Conservation (phyloP, 2,113 vertebrate genomes). For the Halichoeres trimaculatus region DNA sequence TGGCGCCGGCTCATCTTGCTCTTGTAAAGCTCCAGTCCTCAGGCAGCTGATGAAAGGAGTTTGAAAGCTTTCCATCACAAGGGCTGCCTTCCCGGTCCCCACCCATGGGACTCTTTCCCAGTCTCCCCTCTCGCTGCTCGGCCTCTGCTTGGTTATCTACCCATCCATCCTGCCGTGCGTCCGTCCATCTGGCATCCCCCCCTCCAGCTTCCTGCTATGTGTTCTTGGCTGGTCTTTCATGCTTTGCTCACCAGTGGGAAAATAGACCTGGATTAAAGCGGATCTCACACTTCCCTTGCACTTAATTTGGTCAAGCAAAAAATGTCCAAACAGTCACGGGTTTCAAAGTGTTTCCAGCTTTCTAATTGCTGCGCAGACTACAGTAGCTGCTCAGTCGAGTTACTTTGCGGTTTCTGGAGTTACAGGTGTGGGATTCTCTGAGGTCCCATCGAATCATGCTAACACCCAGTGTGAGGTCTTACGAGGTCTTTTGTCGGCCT, state of each 20-base stretch:
- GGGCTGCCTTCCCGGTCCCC: conserved; percentile 71
- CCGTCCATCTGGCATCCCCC: conserved; percentile 64
- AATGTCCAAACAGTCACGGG: conserved; percentile 39
- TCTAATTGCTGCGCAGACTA: conserved; percentile 41
- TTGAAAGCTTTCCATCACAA: conserved; percentile 79
- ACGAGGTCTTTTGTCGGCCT: conserved; percentile 71
- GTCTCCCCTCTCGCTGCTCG: conserved; percentile 59
- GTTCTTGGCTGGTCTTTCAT: conserved; percentile 52
- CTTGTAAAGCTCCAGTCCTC: conserved; percentile 80
- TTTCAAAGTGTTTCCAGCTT: conserved; percentile 49
- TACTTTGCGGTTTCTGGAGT: conserved; percentile 50
- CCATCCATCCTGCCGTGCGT: conserved; percentile 63
- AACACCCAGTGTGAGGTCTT: conserved; percentile 66
- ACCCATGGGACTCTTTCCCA: conserved; percentile 73
- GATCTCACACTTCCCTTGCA: conserved; percentile 64
- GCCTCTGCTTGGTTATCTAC: conserved; percentile 67
- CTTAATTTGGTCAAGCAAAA: conserved; percentile 56
- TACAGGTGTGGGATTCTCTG: conserved; percentile 63
- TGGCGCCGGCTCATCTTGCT: conserved; percentile 81
- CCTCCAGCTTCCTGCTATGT: conserved; percentile 60
- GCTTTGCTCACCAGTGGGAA: conserved; percentile 48
- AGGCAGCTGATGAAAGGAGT: conserved; percentile 80
- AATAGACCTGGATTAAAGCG: conserved; percentile 34
- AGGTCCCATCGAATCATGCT: conserved; percentile 46
- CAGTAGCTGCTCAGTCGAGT: conserved; percentile 45